A percentile compares a stretch with the other conserved stretches of the same genome.
Evolutionary conservation across 1,140 invertebrate genomes (phyloP).

Genomic region (Ceratosolen fusciceps): DNA sequence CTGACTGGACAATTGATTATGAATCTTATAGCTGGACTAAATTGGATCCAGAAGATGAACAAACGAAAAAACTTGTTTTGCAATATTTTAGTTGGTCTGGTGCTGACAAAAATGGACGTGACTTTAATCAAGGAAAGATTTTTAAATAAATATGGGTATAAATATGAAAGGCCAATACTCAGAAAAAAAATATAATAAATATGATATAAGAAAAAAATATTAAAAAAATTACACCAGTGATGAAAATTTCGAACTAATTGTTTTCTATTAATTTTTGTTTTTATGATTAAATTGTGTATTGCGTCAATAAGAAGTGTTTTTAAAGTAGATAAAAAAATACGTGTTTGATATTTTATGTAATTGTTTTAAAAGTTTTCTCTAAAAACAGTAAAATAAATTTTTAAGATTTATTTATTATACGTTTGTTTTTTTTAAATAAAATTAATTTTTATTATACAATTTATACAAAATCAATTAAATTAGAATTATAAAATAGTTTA

Average conservation of each 20-base stretch:
- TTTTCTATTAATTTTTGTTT: slow-evolving; percentile 26
- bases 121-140: slow-evolving; percentile 99
- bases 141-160: slow-evolving; percentile 88
- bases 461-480: slow-evolving; percentile 19
- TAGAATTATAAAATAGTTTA: slow-evolving; percentile 18
- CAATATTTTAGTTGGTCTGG: slow-evolving; percentile 96
- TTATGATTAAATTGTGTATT: slow-evolving; percentile 32
- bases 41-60: slow-evolving; percentile 84
- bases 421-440: slow-evolving; percentile 23
- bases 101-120: slow-evolving; percentile 87
- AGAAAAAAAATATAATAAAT: slow-evolving; percentile 56
- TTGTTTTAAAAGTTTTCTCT: slow-evolving; percentile 40
- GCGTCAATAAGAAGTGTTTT: slow-evolving; percentile 25
- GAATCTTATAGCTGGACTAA: slow-evolving; percentile 98
- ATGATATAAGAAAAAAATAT: slow-evolving; percentile 44
- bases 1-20: slow-evolving; percentile 97
- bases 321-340: slow-evolving; percentile 39
- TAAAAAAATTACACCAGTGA: slow-evolving; percentile 49
- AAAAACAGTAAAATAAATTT: slow-evolving; percentile 43
- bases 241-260: slow-evolving; percentile 47
- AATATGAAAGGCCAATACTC: slow-evolving; percentile 46
- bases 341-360: slow-evolving; percentile 16
- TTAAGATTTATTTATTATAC: slow-evolving; percentile 45
- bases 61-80: slow-evolving; percentile 91
- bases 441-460: slow-evolving; percentile 23